phyloP scores from a whole-genome alignment of 2,113 vertebrate species.

The Plecotus auritus region DNA sequence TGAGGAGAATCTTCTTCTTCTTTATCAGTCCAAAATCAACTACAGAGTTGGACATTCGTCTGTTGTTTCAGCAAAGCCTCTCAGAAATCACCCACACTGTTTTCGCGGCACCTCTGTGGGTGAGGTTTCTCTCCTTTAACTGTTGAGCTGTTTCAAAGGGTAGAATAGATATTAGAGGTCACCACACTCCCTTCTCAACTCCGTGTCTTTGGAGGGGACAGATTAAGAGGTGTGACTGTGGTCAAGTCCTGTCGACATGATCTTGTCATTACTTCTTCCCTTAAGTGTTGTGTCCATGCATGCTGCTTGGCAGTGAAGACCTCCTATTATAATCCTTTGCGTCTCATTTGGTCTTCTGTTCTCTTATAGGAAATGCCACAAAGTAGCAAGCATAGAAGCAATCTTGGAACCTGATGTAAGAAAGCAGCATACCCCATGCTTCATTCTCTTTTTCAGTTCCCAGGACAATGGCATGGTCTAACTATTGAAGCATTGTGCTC shows the following conservation, averaged over 20 bases:
- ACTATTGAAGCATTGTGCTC: not conserved
- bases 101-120: not conserved
- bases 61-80: not conserved
- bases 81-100: not conserved
- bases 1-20: not conserved
- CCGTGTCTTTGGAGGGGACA: not conserved
- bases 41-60: not conserved
- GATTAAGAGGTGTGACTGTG: not conserved
- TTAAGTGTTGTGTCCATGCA: not conserved
- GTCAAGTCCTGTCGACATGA: not conserved
- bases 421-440: not conserved
- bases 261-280: not conserved
- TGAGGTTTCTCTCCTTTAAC: not conserved
- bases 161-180: not conserved
- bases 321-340: not conserved
- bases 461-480: not conserved
- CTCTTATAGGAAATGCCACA: not conserved
- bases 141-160: not conserved
- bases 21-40: not conserved
- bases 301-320: not conserved
- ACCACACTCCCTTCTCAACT: fast-evolving
- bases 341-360: constrained; percentile 4
- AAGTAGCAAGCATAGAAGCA: not conserved
- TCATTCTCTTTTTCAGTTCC: not conserved
- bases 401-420: not conserved